These are phyloP conservation scores for Melanotaenia trifasciata DNA, from an alignment of 2,797 vertebrate genomes.

Conservation along the genomic window DNA sequence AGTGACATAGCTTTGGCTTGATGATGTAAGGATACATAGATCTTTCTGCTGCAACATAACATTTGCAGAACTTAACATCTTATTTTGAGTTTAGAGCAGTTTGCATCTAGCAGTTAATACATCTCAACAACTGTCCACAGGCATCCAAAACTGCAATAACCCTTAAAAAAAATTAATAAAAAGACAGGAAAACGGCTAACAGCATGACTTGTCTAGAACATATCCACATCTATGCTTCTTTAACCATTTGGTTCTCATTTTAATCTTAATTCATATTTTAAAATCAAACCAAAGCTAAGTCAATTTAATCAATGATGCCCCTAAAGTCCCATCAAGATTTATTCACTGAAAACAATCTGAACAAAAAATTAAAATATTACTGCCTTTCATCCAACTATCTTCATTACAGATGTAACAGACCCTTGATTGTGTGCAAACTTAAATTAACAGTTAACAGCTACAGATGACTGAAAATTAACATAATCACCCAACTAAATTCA, in stretches of 20 bases:
- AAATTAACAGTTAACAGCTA: constrained; percentile 24
- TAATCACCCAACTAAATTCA: constrained; percentile 17
- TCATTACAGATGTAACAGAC: neutral
- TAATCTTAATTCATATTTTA: neutral
- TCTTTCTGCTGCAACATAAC: neutral
- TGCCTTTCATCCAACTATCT: neutral
- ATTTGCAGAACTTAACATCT: neutral
- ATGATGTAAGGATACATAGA: neutral
- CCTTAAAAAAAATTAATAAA: neutral
- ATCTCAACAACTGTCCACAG: neutral
- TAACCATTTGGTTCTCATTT: neutral
- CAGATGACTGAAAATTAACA: constrained; percentile 11
- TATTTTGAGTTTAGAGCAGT: neutral
- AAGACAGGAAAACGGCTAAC: neutral
- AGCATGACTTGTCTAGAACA: neutral
- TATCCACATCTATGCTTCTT: neutral
- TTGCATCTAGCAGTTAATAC: neutral
- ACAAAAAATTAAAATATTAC: neutral
- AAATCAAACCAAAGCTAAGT: neutral
- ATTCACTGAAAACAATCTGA: constrained; percentile 1
- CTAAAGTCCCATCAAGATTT: neutral
- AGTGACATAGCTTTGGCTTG: neutral
- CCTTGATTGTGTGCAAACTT: constrained; percentile 22
- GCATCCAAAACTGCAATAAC: neutral
- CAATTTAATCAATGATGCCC: neutral